phyloP scores from a whole-genome alignment of 2,888 invertebrate genomes.

The Yponomeuta cagnagella region DNA sequence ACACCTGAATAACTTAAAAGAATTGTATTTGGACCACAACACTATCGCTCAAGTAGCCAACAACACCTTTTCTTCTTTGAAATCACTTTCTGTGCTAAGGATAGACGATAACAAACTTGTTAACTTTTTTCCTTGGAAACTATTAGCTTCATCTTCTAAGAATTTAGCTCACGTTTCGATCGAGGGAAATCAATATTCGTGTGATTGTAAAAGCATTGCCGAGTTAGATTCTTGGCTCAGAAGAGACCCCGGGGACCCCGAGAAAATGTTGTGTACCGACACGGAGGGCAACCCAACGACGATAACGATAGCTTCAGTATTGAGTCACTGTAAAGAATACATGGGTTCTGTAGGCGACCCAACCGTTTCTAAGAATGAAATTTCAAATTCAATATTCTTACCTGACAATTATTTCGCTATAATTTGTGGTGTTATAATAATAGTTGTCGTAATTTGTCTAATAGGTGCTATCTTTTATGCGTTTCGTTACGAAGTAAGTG shows the following conservation, averaged over 20 bases:
- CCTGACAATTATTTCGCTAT: conserved; percentile 85
- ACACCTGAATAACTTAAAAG: conserved; percentile 82
- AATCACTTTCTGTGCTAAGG: conserved; percentile 81
- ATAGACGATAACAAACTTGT: conserved; percentile 86
- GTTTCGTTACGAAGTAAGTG: conserved; percentile 84
- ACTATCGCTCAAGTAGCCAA: conserved; percentile 84
- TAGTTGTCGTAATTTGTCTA: conserved; percentile 81
- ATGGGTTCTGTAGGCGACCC: conserved; percentile 71
- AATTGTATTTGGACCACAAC: conserved; percentile 88
- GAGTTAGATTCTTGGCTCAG: conserved; percentile 82
- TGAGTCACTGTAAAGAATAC: conserved; percentile 78
- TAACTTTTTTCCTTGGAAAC: conserved; percentile 83
- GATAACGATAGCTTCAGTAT: conserved; percentile 71
- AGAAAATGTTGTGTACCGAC: conserved; percentile 81
- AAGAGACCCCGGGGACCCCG: conserved; percentile 79
- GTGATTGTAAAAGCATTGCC: conserved; percentile 84
- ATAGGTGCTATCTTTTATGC: conserved; percentile 83
- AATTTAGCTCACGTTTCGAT: conserved; percentile 80
- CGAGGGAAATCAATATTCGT: conserved; percentile 88
- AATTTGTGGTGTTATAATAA: conserved; percentile 81
- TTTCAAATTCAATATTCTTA: conserved; percentile 77
- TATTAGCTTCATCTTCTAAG: conserved; percentile 78
- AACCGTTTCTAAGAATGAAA: conserved; percentile 64
- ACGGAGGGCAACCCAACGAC: conserved; percentile 68
- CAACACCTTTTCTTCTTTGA: conserved; percentile 85